Evolutionary conservation across 1,140 invertebrate species (phyloP), one percentile per base, ranked within the genome.

Genomic region (Drosophila pandora): DNA sequence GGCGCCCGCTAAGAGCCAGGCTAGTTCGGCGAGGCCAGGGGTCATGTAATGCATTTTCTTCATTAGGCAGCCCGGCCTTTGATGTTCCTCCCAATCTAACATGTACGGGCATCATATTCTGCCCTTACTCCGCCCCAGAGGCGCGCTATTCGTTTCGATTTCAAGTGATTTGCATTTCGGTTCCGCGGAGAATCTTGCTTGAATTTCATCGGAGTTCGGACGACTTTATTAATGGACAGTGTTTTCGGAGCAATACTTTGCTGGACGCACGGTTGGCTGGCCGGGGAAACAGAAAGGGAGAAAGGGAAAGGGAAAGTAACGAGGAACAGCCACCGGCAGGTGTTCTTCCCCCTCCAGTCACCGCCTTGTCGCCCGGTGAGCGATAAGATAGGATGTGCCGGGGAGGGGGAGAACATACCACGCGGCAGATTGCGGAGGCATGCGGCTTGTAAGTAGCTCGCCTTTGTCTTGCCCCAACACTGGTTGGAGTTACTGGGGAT

Each of bases 381-480:
- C 83, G 84, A 88, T 88, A 88, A 88, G 83, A 88, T 88, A 89
- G 88, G 83, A 68, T 72, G 62, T 72, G 57, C 49, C 56, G 62
- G 62, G 69, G 60, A 62, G 58, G 17, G 25, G 22, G n/a, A 52
- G 32, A 22, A 25, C 12, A 22, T 30, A 49, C 37, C n/a, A 68
- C 41, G 49, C 47, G 61, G 54, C 67, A 76, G 68, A 61, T 78
- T 78, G 76, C 57, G 75, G 80, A 79, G 78, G 70, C 81, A 75
- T 78, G 78, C 79, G 82, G 83, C 82, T 82, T 85, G 82, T 88
- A 85, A 88, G 82, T 85, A 85, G 82, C 82, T 54, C 62, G 78
- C 78, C 83, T 82, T 83, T 83, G 79, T 83, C 69, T 78, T 71
- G 55, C 32, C 68, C 61, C 67, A 85, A 79, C 84, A 79, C 74